These are phyloP conservation scores for Dynastes grantii DNA, from an alignment of 2,888 invertebrate species.

Conservation along the genomic window DNA sequence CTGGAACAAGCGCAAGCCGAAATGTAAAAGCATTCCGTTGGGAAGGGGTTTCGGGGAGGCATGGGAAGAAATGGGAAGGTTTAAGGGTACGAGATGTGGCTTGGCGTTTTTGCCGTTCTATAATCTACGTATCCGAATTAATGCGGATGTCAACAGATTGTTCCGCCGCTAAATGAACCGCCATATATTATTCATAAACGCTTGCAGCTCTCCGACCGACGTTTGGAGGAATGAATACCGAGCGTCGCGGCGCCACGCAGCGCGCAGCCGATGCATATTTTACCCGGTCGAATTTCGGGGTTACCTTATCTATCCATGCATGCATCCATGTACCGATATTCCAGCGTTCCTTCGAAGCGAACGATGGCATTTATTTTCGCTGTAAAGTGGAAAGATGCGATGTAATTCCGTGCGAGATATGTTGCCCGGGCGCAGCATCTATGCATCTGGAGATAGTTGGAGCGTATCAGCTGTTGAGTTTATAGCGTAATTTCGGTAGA, in stretches of 20 bases:
- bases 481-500: too few relatives aligned
- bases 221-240: conserved; percentile 37
- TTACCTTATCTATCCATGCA: not conserved
- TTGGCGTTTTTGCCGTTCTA: conserved; percentile 51
- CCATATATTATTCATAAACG: conserved; percentile 56
- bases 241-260: conserved; percentile 10
- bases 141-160: conserved; percentile 56
- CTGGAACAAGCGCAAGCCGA: not conserved
- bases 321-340: not conserved
- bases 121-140: conserved; percentile 56
- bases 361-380: conserved; percentile 8
- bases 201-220: conserved; percentile 30
- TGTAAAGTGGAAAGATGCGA: conserved; percentile 5
- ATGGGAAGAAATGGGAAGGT: too few relatives aligned
- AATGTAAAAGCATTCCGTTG: not conserved
- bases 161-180: conserved; percentile 55
- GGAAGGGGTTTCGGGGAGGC: not conserved
- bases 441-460: too few relatives aligned
- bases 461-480: too few relatives aligned
- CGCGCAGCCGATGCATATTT: conserved; percentile 47
- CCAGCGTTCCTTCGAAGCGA: not conserved
- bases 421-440: not conserved
- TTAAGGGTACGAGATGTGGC: not conserved
- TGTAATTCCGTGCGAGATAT: not conserved
- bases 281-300: conserved; percentile 8